A percentile compares a stretch with the other conserved stretches of the same genome.
phyloP scores from a whole-genome alignment of 2,113 vertebrate species.

The Xiphophorus couchianus region DNA sequence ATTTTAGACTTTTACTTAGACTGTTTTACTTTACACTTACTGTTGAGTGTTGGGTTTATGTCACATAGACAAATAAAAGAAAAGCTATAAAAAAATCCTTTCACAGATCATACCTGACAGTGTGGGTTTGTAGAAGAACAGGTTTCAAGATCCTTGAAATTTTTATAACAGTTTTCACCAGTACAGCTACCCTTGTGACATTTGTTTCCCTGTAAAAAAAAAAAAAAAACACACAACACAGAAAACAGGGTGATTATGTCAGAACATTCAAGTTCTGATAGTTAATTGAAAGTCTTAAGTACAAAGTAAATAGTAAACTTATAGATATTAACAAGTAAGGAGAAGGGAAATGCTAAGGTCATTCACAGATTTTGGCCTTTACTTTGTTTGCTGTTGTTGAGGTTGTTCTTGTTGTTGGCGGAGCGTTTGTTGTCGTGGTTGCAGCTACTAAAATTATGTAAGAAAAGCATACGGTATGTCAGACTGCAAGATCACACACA shows the following conservation, averaged over 20 bases:
- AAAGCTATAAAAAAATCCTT: not conserved
- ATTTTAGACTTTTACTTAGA: too few relatives aligned
- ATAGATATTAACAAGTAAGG: not conserved
- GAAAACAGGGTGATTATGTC: not conserved
- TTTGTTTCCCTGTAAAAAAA: constrained; percentile 76
- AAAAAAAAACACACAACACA: constrained; percentile 31
- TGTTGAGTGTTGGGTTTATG: not conserved
- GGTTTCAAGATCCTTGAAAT: not conserved
- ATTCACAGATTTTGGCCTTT: constrained; percentile 36
- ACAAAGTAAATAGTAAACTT: not conserved
- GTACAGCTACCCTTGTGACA: constrained; percentile 68
- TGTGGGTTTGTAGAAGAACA: constrained; percentile 69
- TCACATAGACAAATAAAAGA: not conserved
- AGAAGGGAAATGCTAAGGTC: not conserved
- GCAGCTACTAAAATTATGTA: not conserved
- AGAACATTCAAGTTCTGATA: not conserved
- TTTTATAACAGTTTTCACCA: constrained; percentile 72
- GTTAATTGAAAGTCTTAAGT: too few relatives aligned
- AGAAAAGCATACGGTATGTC: not conserved
- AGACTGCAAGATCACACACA: not conserved
- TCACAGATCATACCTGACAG: constrained; percentile 79
- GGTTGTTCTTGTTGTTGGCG: not conserved
- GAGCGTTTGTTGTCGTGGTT: not conserved
- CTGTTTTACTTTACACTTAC: not conserved
- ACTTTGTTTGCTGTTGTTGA: constrained; percentile 60